Evolutionary conservation across 64 coral and sea anemone genomes (phyloP), one percentile per base, ranked within the genome.

Genomic region (Orbicella faveolata): DNA sequence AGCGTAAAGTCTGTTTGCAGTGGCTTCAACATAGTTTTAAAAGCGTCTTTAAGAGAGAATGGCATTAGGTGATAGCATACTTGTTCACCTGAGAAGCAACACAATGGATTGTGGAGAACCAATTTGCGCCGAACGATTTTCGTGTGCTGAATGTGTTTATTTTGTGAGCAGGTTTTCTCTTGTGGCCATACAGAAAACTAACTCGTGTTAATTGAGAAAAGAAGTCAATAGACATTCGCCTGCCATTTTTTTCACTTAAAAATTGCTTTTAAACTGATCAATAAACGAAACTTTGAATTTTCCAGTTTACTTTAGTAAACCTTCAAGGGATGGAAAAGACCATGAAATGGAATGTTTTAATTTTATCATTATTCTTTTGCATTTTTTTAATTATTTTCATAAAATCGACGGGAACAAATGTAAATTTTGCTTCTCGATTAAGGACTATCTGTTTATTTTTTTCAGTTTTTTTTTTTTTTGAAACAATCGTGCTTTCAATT

Each of bases 1-100:
- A 85, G 82, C 65, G 36, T 85, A 11, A 85, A 23, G n/a, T 52
- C 72, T 85, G 63, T 73, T 85, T 85, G 21, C 64, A 37, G 36
- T 52, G 37, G 12, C 37, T 85, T 52, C n/a, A 85, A 70, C 37
- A 52, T 41, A 52, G 37, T 52, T 85, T 36, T 85, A 73, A 85
- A 72, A 73, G 36, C 23, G 20, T 85, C 20, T 68, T 65, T 85
- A 30, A 53, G 20, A 21, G 21, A 67, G 9, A 72, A 51, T 72
- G 36, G 14, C 64, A 84, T 68, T 84, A 14, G 63, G 23, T 23
- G 20, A 85, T 85, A 13, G 34, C 20, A 26, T 85, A 85, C 18
- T 85, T 85, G 37, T 53, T 72, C 82, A 85, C 82, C 82, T 85
- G 82, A 52, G 11, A 20, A 52, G 21, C 4, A 37, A 6, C 21